Conservation (phyloP, 2,113 vertebrate genomes). For the Barbus barbus region DNA sequence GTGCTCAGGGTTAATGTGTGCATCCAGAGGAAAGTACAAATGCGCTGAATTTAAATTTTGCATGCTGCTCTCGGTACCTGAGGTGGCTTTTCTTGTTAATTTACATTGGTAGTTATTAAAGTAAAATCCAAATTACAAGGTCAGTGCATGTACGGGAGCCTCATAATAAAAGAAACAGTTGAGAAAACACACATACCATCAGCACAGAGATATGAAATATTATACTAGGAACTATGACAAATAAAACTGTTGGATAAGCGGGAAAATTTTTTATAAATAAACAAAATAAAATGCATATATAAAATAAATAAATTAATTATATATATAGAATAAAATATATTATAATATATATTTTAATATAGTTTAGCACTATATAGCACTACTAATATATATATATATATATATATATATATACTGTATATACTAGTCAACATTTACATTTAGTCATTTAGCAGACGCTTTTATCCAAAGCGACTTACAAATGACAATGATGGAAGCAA, state of each 20-base stretch:
- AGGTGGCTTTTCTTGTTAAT: neutral
- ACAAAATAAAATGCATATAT: too few relatives aligned
- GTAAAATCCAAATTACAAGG: neutral
- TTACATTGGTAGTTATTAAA: neutral
- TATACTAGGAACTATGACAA: neutral
- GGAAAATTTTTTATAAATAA: neutral
- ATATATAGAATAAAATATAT: too few relatives aligned
- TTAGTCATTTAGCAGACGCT: too few relatives aligned
- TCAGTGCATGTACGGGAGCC: neutral
- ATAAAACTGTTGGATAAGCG: neutral
- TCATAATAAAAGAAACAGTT: neutral
- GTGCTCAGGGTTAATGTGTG: constrained; percentile 11
- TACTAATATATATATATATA: too few relatives aligned
- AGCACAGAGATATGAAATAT: neutral
- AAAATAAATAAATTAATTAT: too few relatives aligned
- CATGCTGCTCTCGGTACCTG: neutral
- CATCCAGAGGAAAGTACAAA: neutral
- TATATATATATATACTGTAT: too few relatives aligned
- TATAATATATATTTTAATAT: too few relatives aligned
- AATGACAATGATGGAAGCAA: too few relatives aligned
- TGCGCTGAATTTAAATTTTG: neutral
- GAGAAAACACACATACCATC: neutral
- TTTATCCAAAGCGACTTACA: too few relatives aligned
- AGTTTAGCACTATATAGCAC: too few relatives aligned
- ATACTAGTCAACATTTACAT: too few relatives aligned